Evolutionary conservation across 2,888 invertebrate species (phyloP).

Genomic region (Melieria omissa): DNA sequence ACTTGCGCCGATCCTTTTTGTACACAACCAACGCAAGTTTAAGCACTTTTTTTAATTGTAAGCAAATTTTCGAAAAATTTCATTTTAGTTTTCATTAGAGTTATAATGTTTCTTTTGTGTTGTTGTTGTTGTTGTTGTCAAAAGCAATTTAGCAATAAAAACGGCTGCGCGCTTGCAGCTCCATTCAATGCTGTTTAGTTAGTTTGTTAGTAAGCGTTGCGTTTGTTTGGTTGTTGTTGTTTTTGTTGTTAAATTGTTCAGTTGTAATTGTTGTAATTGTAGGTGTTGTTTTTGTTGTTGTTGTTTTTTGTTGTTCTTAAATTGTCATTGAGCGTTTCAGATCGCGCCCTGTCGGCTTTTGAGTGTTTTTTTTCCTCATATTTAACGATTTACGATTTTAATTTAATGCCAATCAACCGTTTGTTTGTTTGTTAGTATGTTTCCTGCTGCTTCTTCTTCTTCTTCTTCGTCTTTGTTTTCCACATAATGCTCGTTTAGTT

Average conservation of each 20-base stretch:
- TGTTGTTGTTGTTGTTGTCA: too few relatives aligned
- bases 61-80: too few relatives aligned
- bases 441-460: slow-evolving; percentile 39
- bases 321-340: slow-evolving; percentile 7
- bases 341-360: slow-evolving; percentile 64
- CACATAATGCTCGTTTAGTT: slow-evolving; percentile 15
- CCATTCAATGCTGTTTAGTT: too few relatives aligned
- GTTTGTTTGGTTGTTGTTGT: not conserved
- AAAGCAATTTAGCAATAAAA: too few relatives aligned
- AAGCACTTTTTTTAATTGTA: too few relatives aligned
- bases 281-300: slow-evolving; percentile 14
- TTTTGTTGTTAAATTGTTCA: slow-evolving; percentile 4
- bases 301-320: slow-evolving; percentile 10
- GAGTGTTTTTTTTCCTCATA: slow-evolving; percentile 21
- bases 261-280: slow-evolving; percentile 14
- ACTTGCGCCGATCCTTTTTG: too few relatives aligned
- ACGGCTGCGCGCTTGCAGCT: too few relatives aligned
- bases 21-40: too few relatives aligned
- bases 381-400: slow-evolving; percentile 27
- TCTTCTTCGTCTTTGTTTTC: slow-evolving; percentile 40
- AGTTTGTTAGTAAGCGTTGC: too few relatives aligned
- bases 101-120: too few relatives aligned
- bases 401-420: slow-evolving; percentile 62
- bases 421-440: slow-evolving; percentile 48
- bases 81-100: too few relatives aligned